Evolutionary conservation across 2,888 invertebrate genomes (phyloP).

Genomic region (Bibio marci): DNA sequence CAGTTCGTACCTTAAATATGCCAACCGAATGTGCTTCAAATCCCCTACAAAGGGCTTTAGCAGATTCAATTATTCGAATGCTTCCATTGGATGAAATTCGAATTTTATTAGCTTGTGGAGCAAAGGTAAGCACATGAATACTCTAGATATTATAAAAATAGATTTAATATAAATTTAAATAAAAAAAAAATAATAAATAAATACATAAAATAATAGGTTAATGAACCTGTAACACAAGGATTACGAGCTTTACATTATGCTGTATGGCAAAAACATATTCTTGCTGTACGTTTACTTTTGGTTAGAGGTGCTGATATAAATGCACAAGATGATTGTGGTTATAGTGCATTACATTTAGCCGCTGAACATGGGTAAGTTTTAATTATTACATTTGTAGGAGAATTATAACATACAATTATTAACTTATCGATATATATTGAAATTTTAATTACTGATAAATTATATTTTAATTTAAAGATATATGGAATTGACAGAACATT

Average conservation of each 20-base stretch:
- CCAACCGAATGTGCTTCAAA: slow-evolving; percentile 54
- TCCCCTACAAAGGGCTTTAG: slow-evolving; percentile 67
- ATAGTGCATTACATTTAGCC: slow-evolving; percentile 79
- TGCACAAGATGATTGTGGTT: slow-evolving; percentile 76
- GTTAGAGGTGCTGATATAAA: slow-evolving; percentile 69
- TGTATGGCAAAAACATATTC: slow-evolving; percentile 68
- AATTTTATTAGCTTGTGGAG: slow-evolving; percentile 71
- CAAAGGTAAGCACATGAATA: slow-evolving; percentile 39
- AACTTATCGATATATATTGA: no score
- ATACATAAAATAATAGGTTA: slow-evolving; percentile 30
- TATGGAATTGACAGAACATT: slow-evolving; percentile 47
- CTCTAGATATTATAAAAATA: background rate
- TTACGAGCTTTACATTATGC: slow-evolving; percentile 83
- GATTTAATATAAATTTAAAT: background rate
- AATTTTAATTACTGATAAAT: no score
- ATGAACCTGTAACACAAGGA: slow-evolving; percentile 70
- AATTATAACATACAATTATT: no score
- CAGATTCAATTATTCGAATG: slow-evolving; percentile 79
- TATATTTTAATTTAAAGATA: slow-evolving; percentile 34
- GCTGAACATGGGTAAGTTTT: slow-evolving; percentile 60
- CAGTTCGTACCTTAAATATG: slow-evolving; percentile 28
- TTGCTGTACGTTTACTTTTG: slow-evolving; percentile 62
- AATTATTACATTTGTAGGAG: slow-evolving; percentile 8
- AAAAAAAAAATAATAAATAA: no score
- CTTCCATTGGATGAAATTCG: slow-evolving; percentile 74